Conservation (phyloP, 2,113 vertebrate species). For the Morone chrysops region DNA sequence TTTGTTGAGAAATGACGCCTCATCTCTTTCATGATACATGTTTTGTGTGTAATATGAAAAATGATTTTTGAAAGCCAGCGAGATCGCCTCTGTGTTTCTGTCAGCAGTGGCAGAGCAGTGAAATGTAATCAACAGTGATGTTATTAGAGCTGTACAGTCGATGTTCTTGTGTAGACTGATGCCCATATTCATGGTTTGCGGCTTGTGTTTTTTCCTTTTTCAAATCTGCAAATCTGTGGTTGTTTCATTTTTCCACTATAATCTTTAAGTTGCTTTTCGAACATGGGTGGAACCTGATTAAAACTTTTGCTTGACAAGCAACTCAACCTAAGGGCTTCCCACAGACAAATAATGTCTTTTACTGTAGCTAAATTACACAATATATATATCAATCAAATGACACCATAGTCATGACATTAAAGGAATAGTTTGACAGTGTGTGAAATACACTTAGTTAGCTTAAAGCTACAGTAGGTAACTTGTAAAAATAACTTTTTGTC, state of each 20-base stretch:
- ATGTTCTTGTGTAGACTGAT: conserved; percentile 1
- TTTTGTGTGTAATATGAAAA: conserved; percentile 31
- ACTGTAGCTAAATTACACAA: not conserved
- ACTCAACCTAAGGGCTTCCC: conserved; percentile 23
- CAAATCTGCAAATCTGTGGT: not conserved
- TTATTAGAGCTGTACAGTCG: conserved; percentile 24
- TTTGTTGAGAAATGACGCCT: conserved; percentile 4
- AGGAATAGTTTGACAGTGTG: conserved; percentile 1
- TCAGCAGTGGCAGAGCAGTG: conserved; percentile 10
- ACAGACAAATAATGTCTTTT: not conserved
- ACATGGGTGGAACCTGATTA: conserved; percentile 2
- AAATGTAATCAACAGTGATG: conserved; percentile 39
- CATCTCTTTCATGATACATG: conserved; percentile 10
- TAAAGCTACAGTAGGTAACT: too few species aligned
- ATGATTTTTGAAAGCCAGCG: conserved; percentile 15
- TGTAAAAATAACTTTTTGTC: too few species aligned
- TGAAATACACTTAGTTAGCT: not conserved
- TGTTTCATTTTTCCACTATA: not conserved
- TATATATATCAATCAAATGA: not conserved
- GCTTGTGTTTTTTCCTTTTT: not conserved
- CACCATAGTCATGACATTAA: not conserved
- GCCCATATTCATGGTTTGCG: not conserved
- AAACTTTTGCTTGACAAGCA: not conserved
- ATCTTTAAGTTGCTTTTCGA: not conserved
- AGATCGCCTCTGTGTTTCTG: conserved; percentile 4